A percentile compares a stretch with the other conserved stretches of the same genome.
phyloP scores from a whole-genome alignment of 2,888 invertebrate genomes.

The Phania funesta region DNA sequence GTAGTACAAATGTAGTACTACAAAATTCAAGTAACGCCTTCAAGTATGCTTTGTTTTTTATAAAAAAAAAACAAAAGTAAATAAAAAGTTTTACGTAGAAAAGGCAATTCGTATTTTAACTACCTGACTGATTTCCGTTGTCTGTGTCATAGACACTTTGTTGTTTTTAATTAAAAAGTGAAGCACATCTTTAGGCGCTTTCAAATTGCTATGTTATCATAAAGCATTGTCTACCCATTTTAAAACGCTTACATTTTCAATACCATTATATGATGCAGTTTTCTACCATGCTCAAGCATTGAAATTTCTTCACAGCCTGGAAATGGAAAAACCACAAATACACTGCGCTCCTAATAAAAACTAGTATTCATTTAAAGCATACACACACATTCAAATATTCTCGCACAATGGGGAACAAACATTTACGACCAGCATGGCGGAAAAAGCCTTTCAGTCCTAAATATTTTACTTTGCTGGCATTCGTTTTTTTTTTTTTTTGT shows the following conservation, averaged over 20 bases:
- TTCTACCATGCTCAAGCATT: not conserved
- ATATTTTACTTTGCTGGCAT: not conserved
- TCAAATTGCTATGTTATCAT: conserved; percentile 52
- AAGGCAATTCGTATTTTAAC: no score
- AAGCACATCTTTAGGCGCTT: conserved; percentile 54
- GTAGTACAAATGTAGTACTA: no score
- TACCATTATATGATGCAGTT: conserved; percentile 25
- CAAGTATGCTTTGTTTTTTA: conserved; percentile 17
- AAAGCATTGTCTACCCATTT: not conserved
- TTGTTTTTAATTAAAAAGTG: conserved; percentile 62
- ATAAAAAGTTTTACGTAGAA: no score
- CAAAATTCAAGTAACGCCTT: not conserved
- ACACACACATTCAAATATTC: not conserved
- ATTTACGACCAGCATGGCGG: conserved; percentile 65
- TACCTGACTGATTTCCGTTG: not conserved
- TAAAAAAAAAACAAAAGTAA: not conserved
- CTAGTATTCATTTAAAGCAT: conserved; percentile 1
- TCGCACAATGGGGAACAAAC: not conserved
- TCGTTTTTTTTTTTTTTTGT: not conserved
- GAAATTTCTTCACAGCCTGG: no score
- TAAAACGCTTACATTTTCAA: not conserved
- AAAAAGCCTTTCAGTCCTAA: conserved; percentile 54
- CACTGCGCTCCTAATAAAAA: conserved; percentile 58
- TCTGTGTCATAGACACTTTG: conserved; percentile 3
- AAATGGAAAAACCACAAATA: conserved; percentile 64